Conservation (phyloP, 1,140 invertebrate species). For the Papilio polytes region DNA sequence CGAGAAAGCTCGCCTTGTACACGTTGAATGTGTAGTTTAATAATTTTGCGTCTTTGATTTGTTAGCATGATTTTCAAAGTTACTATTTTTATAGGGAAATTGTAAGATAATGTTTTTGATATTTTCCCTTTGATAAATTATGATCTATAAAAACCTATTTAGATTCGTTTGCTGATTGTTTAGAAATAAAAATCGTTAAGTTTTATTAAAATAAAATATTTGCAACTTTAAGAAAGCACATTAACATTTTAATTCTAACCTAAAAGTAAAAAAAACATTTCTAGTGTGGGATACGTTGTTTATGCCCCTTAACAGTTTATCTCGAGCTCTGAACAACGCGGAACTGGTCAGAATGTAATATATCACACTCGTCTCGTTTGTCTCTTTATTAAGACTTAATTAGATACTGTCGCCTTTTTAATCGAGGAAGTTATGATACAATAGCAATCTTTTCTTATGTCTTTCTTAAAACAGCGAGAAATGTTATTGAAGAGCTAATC, state of each 20-base stretch:
- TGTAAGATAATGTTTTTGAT: too few species aligned
- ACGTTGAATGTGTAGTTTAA: not conserved
- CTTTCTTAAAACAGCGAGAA: not conserved
- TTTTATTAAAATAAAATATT: too few species aligned
- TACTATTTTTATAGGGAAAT: too few species aligned
- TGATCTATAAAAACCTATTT: too few species aligned
- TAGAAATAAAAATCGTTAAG: too few species aligned
- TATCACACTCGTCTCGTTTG: slow-evolving; percentile 23
- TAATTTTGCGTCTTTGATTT: not conserved
- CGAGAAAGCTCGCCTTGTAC: slow-evolving; percentile 6
- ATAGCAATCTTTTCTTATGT: slow-evolving; percentile 19
- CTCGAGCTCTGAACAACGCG: not conserved
- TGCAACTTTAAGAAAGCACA: too few species aligned
- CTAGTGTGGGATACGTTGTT: not conserved
- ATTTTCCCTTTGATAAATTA: too few species aligned
- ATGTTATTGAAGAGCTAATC: not conserved
- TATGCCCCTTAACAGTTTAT: not conserved
- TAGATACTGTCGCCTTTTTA: slow-evolving; percentile 31
- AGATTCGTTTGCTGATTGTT: too few species aligned
- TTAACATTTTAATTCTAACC: too few species aligned
- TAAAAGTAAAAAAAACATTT: too few species aligned
- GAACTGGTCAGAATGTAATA: slow-evolving; percentile 26
- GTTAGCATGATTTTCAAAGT: not conserved
- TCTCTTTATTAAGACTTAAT: slow-evolving; percentile 19
- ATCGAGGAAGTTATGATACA: slow-evolving; percentile 36